phyloP scores from a whole-genome alignment of 53 echinoderm and acorn worm genomes.

The Holothuria leucospilota region DNA sequence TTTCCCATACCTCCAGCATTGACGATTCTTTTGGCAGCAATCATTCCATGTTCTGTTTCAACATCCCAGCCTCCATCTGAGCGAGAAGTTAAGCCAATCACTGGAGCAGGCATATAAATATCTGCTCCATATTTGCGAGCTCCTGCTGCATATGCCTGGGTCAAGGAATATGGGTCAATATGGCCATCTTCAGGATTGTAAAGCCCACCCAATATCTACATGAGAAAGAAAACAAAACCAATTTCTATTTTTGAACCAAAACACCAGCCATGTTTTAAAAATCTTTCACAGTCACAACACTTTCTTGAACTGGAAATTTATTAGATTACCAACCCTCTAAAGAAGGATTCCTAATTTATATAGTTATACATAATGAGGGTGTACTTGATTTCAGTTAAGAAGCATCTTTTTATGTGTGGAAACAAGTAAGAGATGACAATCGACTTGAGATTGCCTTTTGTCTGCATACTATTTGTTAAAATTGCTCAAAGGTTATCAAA shows the following conservation, averaged over 20 bases:
- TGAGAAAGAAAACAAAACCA: neutral
- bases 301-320: too few relatives aligned
- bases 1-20: constrained; percentile 85
- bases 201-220: constrained; percentile 84
- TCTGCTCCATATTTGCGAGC: constrained; percentile 95
- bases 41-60: constrained; percentile 78
- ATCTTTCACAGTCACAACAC: too few relatives aligned
- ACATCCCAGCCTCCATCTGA: constrained; percentile 94
- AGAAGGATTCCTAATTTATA: too few relatives aligned
- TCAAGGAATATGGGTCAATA: constrained; percentile 98
- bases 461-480: too few relatives aligned
- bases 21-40: constrained; percentile 80
- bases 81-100: constrained; percentile 58
- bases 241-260: neutral
- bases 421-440: too few relatives aligned
- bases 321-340: too few relatives aligned
- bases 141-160: constrained; percentile 92
- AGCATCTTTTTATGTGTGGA: too few relatives aligned
- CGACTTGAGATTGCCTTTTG: too few relatives aligned
- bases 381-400: too few relatives aligned
- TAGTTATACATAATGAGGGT: too few relatives aligned
- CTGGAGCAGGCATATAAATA: constrained; percentile 81
- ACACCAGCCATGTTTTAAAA: too few relatives aligned
- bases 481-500: too few relatives aligned
- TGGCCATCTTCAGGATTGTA: constrained; percentile 87